Percentiles rank a stretch among this genome's conserved stretches.
Conservation (phyloP, 2,888 invertebrate species). For the Meiosimyza platycephala region DNA sequence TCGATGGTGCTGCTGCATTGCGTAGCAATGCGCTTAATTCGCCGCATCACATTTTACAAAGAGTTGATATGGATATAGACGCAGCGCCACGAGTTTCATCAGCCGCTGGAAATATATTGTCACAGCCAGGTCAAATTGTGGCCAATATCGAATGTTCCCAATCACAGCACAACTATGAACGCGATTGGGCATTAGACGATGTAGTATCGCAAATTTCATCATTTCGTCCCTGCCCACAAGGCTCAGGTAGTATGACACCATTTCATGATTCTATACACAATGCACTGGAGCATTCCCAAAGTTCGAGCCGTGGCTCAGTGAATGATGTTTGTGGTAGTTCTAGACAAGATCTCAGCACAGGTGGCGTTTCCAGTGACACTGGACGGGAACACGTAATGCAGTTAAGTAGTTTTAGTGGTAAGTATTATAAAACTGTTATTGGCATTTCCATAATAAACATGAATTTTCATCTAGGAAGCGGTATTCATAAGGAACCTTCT, state of each 20-base stretch:
- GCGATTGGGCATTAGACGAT: constrained; percentile 67
- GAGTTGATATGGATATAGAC: constrained; percentile 52
- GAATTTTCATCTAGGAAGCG: constrained; percentile 52
- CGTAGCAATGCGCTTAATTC: constrained; percentile 47
- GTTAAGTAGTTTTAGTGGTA: constrained; percentile 62
- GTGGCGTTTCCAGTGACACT: constrained; percentile 60
- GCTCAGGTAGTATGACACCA: constrained; percentile 68
- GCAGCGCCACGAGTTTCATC: constrained; percentile 57
- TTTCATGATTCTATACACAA: constrained; percentile 67
- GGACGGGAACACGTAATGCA: constrained; percentile 59
- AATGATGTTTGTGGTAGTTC: constrained; percentile 63
- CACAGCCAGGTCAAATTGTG: constrained; percentile 66
- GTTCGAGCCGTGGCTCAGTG: constrained; percentile 64
- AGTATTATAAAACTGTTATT: constrained; percentile 34
- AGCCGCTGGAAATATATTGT: constrained; percentile 49
- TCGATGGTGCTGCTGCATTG: constrained; percentile 41
- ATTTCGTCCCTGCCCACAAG: constrained; percentile 66
- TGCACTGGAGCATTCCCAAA: constrained; percentile 64
- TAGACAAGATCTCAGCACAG: constrained; percentile 64
- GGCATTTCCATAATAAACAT: constrained; percentile 35
- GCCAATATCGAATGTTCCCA: constrained; percentile 74
- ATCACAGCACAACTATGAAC: constrained; percentile 66
- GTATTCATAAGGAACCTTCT: constrained; percentile 62
- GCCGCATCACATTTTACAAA: constrained; percentile 56
- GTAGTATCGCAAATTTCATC: constrained; percentile 67